Evolutionary conservation across 2,888 invertebrate species (phyloP), one percentile per base, ranked within the genome.

Genomic region (Melieria picta): DNA sequence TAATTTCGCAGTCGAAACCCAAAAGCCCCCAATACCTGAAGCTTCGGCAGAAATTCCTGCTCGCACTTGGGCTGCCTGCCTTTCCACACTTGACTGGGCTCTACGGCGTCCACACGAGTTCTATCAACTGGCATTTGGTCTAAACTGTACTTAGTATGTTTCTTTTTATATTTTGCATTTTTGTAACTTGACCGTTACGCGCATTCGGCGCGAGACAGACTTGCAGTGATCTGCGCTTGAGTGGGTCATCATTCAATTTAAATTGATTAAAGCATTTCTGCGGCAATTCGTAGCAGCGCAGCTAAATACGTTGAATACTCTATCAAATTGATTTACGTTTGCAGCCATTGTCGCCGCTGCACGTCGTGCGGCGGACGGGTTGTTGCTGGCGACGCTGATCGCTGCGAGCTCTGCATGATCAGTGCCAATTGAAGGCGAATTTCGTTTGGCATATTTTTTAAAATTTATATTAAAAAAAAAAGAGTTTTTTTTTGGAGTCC

Each of bases 181-280:
- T 43, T 58, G 42, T 58, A 58, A 58, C n/a, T 45, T 7, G n/a
- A 45, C 60, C n/a, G 9, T n/a, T 7, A 11, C 43, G 60, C 60
- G 7, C 50, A 58, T 52, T 56, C 65, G 65, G 46, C 43, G 13
- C 58, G 58, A 48, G 30, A n/a, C 52, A 45, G 30, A n/a, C 52
- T 67, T 67, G 67, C 52, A 67, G 60, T 30, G 30, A 30, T 30
- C 52, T 4, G 16, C 30, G 16, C 75, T 82, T 83, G 84, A 80
- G 82, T 79, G 84, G 84, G 83, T 83, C 85, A 83, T 84, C 84
- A 83, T 84, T 84, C 82, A 84, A 84, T 84, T 84, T 76, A 84
- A 83, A 80, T 81, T 82, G 79, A 84, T 84, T 83, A 82, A 83
- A 80, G 77, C 76, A 80, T 80, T 83, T 77, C 79, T 79, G 78